Evolutionary conservation across 2,113 vertebrate genomes (phyloP).

Genomic region (Corythornis madagascariensis): DNA sequence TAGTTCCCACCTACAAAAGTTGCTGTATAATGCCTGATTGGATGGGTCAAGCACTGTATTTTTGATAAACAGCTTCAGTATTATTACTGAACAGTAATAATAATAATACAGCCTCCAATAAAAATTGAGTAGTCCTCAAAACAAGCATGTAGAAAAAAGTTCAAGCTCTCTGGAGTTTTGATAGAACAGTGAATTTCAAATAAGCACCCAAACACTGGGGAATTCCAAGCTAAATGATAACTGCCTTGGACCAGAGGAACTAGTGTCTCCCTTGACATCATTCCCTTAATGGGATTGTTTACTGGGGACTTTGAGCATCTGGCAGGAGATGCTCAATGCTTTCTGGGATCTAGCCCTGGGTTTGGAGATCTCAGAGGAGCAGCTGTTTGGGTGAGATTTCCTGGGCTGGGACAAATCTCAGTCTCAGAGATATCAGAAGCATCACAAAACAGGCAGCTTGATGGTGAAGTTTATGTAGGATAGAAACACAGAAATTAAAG

Average conservation of each 20-base stretch:
- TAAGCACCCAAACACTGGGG: not conserved
- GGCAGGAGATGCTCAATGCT: not conserved
- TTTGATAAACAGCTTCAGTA: not conserved
- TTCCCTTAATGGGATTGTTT: not conserved
- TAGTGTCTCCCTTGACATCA: not conserved
- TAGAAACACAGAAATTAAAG: not conserved
- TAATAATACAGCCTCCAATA: not conserved
- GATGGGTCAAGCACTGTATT: not conserved
- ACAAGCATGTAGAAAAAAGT: not conserved
- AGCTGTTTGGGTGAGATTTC: conserved; percentile 1
- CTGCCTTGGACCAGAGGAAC: not conserved
- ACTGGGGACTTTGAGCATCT: not conserved
- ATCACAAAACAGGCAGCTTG: not conserved
- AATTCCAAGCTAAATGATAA: not conserved
- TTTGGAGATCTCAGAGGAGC: not conserved
- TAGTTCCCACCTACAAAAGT: not conserved
- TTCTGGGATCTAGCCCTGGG: not conserved
- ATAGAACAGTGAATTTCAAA: not conserved
- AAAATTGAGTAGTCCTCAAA: conserved; percentile 6
- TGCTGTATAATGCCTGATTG: not conserved
- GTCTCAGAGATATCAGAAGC: not conserved
- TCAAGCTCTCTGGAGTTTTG: not conserved
- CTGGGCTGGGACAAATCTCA: not conserved
- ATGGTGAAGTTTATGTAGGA: not conserved
- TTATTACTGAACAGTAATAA: not conserved